These are phyloP conservation scores for Cyrtodaria siliqua DNA, from an alignment of 2,888 invertebrate species.

Conservation along the genomic window DNA sequence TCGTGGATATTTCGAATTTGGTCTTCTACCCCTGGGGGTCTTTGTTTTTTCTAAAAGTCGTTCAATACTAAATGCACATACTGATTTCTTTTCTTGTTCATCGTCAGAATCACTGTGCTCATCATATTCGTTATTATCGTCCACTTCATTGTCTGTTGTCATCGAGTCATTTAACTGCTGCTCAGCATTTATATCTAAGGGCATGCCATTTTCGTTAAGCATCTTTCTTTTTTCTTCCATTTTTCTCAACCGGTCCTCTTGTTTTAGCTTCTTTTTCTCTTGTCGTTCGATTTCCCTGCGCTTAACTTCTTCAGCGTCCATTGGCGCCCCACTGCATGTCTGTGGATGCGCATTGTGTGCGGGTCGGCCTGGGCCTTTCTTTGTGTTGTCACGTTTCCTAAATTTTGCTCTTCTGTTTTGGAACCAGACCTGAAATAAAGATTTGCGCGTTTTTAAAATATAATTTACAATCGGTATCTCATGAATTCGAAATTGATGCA, in stretches of 20 bases:
- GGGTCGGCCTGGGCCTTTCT: conserved; percentile 98
- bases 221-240: conserved; percentile 72
- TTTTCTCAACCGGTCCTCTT: conserved; percentile 92
- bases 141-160: conserved; percentile 7
- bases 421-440: conserved; percentile 96
- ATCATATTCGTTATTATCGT: background rate
- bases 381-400: conserved; percentile 99
- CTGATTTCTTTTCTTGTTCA: conserved; percentile 43
- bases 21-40: conserved; percentile 86
- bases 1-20: conserved; percentile 87
- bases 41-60: conserved; percentile 86
- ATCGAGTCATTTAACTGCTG: conserved; percentile 1
- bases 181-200: background rate
- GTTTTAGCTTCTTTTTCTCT: conserved; percentile 92
- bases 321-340: conserved; percentile 98
- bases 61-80: conserved; percentile 86
- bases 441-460: background rate
- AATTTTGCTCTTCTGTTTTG: conserved; percentile 99
- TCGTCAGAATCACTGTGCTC: conserved; percentile 3
- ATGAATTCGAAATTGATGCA: background rate
- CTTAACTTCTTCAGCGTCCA: conserved; percentile 91
- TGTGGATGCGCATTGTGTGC: conserved; percentile 99
- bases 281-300: conserved; percentile 84
- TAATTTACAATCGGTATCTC: background rate
- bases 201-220: conserved; percentile 35